Evolutionary conservation across 2,888 invertebrate species (phyloP).

Genomic region (Drosophila pegasa): DNA sequence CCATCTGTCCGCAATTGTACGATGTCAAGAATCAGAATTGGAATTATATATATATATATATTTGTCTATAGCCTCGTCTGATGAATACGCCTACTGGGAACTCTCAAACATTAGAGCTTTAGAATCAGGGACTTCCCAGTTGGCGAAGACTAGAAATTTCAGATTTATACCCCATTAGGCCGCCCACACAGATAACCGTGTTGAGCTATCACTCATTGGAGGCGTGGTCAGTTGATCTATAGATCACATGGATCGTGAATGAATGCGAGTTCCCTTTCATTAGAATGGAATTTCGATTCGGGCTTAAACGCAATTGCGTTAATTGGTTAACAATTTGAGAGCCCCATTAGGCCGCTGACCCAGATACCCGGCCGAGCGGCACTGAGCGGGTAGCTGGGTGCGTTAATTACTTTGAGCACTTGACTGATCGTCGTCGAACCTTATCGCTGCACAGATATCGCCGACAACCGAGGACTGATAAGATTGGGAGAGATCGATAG

Average conservation of each 20-base stretch:
- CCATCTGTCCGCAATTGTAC: neutral
- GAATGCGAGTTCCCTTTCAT: neutral
- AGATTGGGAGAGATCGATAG: constrained; percentile 3
- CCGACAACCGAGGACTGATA: constrained; percentile 12
- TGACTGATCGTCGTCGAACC: constrained; percentile 16
- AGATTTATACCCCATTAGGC: neutral
- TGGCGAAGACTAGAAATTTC: too few species aligned
- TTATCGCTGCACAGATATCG: constrained; percentile 22
- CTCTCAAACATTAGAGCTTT: neutral
- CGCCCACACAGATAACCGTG: neutral
- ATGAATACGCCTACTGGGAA: neutral
- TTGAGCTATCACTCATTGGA: neutral
- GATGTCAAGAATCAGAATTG: neutral
- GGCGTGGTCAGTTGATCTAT: neutral
- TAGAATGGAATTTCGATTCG: neutral
- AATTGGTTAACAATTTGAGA: neutral
- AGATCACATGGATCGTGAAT: neutral
- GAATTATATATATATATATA: neutral
- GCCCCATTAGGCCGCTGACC: constrained; percentile 7
- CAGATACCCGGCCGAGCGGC: constrained; percentile 4
- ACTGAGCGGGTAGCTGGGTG: neutral
- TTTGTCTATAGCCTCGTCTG: neutral
- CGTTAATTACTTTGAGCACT: constrained; percentile 26
- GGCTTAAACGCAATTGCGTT: neutral
- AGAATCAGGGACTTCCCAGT: too few species aligned